Percentiles rank a stretch among this genome's conserved stretches.
Evolutionary conservation across 2,888 invertebrate species (phyloP).

Genomic region (Ennomos erosarius): DNA sequence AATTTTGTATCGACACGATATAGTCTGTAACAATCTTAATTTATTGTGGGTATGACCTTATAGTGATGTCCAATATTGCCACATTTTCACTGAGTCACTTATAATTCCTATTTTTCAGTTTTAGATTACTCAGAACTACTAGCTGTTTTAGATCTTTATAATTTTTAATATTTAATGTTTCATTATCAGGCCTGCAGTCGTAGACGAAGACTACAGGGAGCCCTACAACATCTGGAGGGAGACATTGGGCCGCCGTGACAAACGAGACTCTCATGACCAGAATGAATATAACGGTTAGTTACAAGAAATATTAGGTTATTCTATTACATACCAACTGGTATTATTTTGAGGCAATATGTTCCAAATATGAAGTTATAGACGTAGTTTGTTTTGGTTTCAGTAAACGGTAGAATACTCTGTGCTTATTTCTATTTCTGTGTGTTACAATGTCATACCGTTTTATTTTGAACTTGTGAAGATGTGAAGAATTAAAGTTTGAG

Average conservation of each 20-base stretch:
- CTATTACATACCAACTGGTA: neutral
- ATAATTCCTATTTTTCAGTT: no score
- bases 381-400: conserved; percentile 18
- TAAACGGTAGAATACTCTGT: neutral
- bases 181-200: conserved; percentile 72
- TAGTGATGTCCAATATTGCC: no score
- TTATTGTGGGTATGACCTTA: no score
- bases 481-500: no score
- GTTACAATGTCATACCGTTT: neutral
- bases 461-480: no score
- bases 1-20: no score
- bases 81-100: no score
- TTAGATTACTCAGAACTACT: no score
- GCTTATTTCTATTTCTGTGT: conserved; percentile 9
- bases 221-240: conserved; percentile 82
- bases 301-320: conserved; percentile 13
- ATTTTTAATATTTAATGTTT: conserved; percentile 19
- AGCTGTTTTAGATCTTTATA: no score
- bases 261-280: conserved; percentile 69
- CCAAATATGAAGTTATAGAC: conserved; percentile 12
- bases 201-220: conserved; percentile 79
- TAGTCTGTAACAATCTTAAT: no score
- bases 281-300: conserved; percentile 77
- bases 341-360: conserved; percentile 22
- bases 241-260: conserved; percentile 75